phyloP scores from a whole-genome alignment of 1,140 invertebrate species.

The Eupeodes corollae region DNA sequence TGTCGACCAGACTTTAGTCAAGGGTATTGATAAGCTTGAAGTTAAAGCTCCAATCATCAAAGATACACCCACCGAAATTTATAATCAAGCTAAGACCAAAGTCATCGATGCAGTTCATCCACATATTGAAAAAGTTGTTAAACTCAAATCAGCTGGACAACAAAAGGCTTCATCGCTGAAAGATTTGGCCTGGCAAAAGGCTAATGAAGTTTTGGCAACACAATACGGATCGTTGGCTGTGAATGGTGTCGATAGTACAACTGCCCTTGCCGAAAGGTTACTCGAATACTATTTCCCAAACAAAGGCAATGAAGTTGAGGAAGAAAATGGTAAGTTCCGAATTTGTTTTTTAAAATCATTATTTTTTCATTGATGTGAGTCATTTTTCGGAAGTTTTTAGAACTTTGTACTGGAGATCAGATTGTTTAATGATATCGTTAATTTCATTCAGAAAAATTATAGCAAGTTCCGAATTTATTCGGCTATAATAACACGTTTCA shows the following conservation, averaged over 20 bases:
- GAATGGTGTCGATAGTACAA: slow-evolving; percentile 48
- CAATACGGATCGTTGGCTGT: slow-evolving; percentile 52
- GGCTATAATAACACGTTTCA: no score
- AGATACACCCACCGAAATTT: slow-evolving; percentile 56
- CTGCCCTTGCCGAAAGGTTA: slow-evolving; percentile 47
- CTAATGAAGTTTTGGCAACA: slow-evolving; percentile 54
- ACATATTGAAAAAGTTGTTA: slow-evolving; percentile 46
- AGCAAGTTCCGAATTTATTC: no score
- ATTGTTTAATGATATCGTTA: no score
- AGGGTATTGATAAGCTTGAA: slow-evolving; percentile 54
- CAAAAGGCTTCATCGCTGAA: slow-evolving; percentile 49
- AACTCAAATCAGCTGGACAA: slow-evolving; percentile 45
- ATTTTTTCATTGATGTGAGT: no score
- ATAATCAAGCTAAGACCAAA: slow-evolving; percentile 54
- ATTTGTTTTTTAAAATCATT: no score
- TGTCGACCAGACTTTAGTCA: slow-evolving; percentile 53
- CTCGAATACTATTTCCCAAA: slow-evolving; percentile 56
- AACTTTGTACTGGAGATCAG: no score
- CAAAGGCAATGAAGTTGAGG: slow-evolving; percentile 41
- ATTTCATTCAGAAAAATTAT: no score
- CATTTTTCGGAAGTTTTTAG: no score
- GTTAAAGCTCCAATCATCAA: slow-evolving; percentile 55
- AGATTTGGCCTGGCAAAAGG: slow-evolving; percentile 55
- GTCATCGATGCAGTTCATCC: slow-evolving; percentile 50
- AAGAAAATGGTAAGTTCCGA: slow-evolving; percentile 37